phyloP scores from a whole-genome alignment of 2,888 invertebrate genomes.

The Ischnura elegans region DNA sequence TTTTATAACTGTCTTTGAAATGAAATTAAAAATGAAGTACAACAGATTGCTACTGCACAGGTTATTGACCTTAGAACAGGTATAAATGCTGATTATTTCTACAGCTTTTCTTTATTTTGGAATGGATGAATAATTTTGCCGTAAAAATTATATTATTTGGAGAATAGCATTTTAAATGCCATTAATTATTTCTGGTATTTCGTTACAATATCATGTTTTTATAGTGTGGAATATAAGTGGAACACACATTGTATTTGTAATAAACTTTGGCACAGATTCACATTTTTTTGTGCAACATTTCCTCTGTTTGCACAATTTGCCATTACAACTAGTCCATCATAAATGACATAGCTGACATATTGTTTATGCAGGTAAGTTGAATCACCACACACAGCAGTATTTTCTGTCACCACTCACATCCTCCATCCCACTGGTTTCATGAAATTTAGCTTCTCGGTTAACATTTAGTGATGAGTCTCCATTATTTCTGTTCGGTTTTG shows the following conservation, averaged over 20 bases:
- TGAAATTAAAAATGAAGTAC: slow-evolving; percentile 41
- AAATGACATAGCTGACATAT: background rate
- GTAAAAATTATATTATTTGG: background rate
- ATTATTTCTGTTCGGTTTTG: background rate
- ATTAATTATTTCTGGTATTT: background rate
- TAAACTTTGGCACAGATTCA: slow-evolving; percentile 46
- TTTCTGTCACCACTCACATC: background rate
- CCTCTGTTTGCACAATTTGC: background rate
- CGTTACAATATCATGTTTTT: background rate
- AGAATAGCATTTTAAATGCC: background rate
- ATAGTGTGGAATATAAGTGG: background rate
- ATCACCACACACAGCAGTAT: background rate
- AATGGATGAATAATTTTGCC: background rate
- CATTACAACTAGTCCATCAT: background rate
- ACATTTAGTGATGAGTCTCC: slow-evolving; percentile 15
- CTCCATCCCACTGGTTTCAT: background rate
- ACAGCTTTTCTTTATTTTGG: background rate
- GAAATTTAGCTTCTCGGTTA: background rate
- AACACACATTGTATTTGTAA: background rate
- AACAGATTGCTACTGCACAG: background rate
- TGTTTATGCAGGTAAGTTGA: background rate
- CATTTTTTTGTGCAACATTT: background rate
- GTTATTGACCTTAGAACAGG: background rate
- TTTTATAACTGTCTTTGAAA: slow-evolving; percentile 32
- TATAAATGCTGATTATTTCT: background rate